phyloP scores from a whole-genome alignment of 2,113 vertebrate genomes.

The Megaleporinus macrocephalus region DNA sequence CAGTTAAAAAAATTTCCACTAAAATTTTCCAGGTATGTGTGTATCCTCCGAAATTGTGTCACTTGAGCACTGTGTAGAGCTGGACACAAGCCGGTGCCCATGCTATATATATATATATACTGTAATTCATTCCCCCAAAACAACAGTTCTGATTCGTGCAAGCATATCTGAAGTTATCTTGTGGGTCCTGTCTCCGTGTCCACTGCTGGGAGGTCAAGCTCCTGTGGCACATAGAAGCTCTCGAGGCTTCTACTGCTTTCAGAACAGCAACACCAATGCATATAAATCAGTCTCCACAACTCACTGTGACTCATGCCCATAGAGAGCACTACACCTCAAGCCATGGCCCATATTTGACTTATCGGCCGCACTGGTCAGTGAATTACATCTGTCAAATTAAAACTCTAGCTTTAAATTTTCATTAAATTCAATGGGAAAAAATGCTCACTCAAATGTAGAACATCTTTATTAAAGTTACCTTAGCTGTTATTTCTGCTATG shows the following conservation, averaged over 20 bases:
- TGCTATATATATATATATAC: not conserved
- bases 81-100: too few relatives aligned
- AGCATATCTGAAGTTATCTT: not conserved
- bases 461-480: too few relatives aligned
- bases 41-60: too few relatives aligned
- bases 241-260: not conserved
- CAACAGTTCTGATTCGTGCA: not conserved
- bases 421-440: too few relatives aligned
- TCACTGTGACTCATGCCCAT: not conserved
- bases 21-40: too few relatives aligned
- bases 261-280: not conserved
- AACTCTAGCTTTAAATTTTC: too few relatives aligned
- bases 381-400: too few relatives aligned
- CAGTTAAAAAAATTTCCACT: too few relatives aligned
- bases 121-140: not conserved
- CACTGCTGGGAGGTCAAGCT: not conserved
- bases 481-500: too few relatives aligned
- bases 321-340: not conserved
- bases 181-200: not conserved
- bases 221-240: not conserved
- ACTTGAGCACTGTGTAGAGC: too few relatives aligned
- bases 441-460: too few relatives aligned
- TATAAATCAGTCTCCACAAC: not conserved
- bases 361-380: too few relatives aligned
- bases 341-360: not conserved